These are phyloP conservation scores for Psophia crepitans DNA, from an alignment of 2,113 vertebrate genomes.

Conservation along the genomic window DNA sequence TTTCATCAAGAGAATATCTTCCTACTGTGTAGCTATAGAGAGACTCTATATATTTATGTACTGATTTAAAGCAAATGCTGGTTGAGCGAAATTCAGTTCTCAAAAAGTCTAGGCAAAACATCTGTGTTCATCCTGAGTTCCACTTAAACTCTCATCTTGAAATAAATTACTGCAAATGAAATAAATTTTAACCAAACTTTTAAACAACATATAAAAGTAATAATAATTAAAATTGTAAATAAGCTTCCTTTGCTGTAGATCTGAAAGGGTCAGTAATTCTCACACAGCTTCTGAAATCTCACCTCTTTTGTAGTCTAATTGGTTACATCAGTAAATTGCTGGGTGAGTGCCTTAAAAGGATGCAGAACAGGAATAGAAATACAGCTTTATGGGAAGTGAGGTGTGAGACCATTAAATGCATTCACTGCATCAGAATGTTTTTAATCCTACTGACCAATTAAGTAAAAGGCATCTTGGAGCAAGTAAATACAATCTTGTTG, in stretches of 20 bases:
- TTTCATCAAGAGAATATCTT: background rate
- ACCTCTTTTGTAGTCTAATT: conserved; percentile 69
- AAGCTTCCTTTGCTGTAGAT: background rate
- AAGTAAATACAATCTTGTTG: conserved; percentile 2
- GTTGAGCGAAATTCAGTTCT: background rate
- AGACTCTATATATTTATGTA: background rate
- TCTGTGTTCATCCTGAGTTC: background rate
- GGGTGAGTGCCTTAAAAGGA: conserved; percentile 58
- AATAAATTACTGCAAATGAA: conserved; percentile 5
- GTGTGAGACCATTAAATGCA: conserved; percentile 70
- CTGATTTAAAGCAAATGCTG: background rate
- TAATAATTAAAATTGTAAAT: background rate
- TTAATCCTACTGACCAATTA: conserved; percentile 70
- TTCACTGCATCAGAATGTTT: conserved; percentile 46
- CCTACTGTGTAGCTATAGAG: background rate
- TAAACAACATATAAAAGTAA: conserved; percentile 1
- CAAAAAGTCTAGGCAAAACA: background rate
- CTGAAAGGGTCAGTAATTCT: background rate
- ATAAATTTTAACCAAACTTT: background rate
- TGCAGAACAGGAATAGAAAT: conserved; percentile 57
- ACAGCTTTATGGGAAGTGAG: conserved; percentile 58
- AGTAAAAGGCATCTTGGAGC: conserved; percentile 48
- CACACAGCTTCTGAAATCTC: conserved; percentile 38
- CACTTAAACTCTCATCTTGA: background rate
- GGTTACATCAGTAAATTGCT: conserved; percentile 56